Conservation (phyloP, 1,140 invertebrate species). For the Uloborus diversus region DNA sequence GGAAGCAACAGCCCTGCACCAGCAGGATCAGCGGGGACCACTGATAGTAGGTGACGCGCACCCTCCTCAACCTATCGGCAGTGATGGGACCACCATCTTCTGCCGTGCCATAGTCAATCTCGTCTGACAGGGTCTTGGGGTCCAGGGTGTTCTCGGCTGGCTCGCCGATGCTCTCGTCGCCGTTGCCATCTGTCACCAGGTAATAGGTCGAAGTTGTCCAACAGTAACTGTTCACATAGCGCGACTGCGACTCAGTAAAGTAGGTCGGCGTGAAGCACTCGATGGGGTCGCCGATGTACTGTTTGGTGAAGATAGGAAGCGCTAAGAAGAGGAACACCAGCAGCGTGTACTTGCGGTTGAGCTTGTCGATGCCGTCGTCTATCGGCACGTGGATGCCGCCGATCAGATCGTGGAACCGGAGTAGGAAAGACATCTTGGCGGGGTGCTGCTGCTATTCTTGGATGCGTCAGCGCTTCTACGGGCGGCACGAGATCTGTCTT, state of each 20-base stretch:
- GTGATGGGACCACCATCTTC: constrained; percentile 58
- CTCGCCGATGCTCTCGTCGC: constrained; percentile 55
- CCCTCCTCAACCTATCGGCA: constrained; percentile 61
- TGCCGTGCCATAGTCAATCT: constrained; percentile 60
- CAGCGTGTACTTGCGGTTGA: constrained; percentile 70
- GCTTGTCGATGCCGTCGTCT: constrained; percentile 70
- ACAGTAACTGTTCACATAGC: constrained; percentile 66
- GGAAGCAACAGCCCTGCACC: constrained; percentile 70
- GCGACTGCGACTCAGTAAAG: constrained; percentile 66
- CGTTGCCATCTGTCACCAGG: constrained; percentile 60
- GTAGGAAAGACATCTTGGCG: constrained; percentile 62
- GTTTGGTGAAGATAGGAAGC: constrained; percentile 69
- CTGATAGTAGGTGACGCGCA: constrained; percentile 69
- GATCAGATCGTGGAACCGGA: constrained; percentile 65
- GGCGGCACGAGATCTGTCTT: neutral
- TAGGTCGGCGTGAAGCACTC: constrained; percentile 67
- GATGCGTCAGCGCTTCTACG: neutral
- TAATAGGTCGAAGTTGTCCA: constrained; percentile 67
- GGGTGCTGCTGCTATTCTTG: neutral
- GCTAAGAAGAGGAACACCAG: constrained; percentile 70
- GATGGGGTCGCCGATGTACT: constrained; percentile 71
- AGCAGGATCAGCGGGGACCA: constrained; percentile 71
- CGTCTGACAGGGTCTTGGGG: constrained; percentile 58
- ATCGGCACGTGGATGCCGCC: constrained; percentile 68
- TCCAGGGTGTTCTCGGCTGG: constrained; percentile 58